These are phyloP conservation scores for Perognathus longimembris DNA, from an alignment of 2,113 vertebrate genomes.

Conservation along the genomic window DNA sequence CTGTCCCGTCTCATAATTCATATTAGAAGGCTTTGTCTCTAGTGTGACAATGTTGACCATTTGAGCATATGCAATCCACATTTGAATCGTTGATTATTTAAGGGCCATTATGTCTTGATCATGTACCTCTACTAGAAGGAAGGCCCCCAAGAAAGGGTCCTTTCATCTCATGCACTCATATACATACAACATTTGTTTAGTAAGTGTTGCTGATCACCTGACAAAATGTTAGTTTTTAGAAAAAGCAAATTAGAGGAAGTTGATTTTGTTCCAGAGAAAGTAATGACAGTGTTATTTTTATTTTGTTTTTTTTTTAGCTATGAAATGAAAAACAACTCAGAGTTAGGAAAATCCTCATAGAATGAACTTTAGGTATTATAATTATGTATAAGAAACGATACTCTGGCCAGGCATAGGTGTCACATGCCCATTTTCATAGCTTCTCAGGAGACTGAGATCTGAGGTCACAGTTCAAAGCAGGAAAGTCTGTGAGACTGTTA, in stretches of 20 bases:
- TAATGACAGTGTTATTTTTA: neutral
- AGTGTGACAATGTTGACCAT: neutral
- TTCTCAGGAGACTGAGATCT: too few species aligned
- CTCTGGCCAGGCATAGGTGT: too few species aligned
- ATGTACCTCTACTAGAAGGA: neutral
- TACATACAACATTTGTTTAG: neutral
- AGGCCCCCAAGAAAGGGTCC: neutral
- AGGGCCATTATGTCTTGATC: neutral
- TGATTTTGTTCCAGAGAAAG: neutral
- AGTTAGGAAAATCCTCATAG: neutral
- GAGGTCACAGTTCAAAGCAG: too few species aligned
- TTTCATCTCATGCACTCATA: neutral
- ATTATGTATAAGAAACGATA: neutral
- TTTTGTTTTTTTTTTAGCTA: neutral
- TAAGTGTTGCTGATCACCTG: neutral
- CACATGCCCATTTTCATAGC: too few species aligned
- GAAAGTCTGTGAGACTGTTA: too few species aligned
- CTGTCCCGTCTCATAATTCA: neutral
- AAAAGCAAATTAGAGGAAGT: neutral
- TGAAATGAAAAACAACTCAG: neutral
- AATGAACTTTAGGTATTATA: neutral
- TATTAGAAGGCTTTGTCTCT: neutral
- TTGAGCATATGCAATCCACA: neutral
- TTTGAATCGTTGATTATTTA: neutral
- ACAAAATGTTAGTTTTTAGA: neutral